These are phyloP conservation scores for Tetramorium simillimum DNA, from an alignment of 1,140 invertebrate genomes.

Conservation along the genomic window DNA sequence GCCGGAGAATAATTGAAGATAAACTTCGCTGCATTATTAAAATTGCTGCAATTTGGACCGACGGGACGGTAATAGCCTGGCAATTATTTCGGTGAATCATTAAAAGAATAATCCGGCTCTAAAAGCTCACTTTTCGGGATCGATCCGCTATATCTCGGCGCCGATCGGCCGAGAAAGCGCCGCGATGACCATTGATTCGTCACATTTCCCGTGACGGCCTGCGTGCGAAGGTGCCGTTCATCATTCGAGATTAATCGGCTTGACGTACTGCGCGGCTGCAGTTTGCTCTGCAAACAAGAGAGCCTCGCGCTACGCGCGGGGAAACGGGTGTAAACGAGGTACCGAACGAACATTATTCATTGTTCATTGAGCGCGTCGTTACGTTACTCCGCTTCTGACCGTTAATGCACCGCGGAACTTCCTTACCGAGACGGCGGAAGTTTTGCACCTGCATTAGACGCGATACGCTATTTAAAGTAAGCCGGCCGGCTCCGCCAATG, in stretches of 20 bases:
- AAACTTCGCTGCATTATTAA: slow-evolving; percentile 41
- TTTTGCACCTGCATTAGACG: slow-evolving; percentile 34
- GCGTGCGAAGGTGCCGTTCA: slow-evolving; percentile 56
- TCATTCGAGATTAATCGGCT: slow-evolving; percentile 68
- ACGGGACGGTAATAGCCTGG: slow-evolving; percentile 30
- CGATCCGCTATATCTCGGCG: neutral
- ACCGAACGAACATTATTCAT: slow-evolving; percentile 63
- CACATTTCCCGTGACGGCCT: slow-evolving; percentile 50
- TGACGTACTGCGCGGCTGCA: slow-evolving; percentile 51
- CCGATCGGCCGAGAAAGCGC: slow-evolving; percentile 13
- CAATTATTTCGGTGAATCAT: slow-evolving; percentile 55
- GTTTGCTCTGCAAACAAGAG: slow-evolving; percentile 66
- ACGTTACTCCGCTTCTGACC: slow-evolving; percentile 25
- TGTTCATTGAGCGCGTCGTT: slow-evolving; percentile 55
- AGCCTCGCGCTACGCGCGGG: neutral
- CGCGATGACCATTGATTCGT: slow-evolving; percentile 44
- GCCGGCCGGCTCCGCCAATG: slow-evolving; percentile 6
- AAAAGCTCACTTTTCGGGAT: slow-evolving; percentile 5
- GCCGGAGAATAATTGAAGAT: slow-evolving; percentile 63
- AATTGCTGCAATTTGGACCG: slow-evolving; percentile 34
- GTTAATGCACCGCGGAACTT: slow-evolving; percentile 50
- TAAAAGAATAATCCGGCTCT: slow-evolving; percentile 21
- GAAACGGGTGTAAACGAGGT: slow-evolving; percentile 34
- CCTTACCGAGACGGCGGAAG: slow-evolving; percentile 17
- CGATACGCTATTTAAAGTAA: slow-evolving; percentile 19